These are phyloP conservation scores for Poeciliopsis presidionis DNA, from an alignment of 2,797 vertebrate genomes.

Conservation along the genomic window DNA sequence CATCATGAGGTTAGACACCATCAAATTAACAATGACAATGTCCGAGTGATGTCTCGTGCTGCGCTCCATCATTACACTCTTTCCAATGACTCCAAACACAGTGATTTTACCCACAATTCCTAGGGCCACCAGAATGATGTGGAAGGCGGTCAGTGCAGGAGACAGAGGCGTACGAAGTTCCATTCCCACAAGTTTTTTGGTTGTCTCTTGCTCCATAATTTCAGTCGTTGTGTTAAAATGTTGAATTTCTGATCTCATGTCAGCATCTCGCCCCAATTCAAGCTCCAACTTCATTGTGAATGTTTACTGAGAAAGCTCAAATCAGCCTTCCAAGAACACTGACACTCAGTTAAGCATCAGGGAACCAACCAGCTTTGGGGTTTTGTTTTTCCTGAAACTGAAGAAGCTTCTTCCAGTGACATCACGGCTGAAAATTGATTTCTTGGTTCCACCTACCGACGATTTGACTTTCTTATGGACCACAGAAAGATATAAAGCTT, in stretches of 20 bases:
- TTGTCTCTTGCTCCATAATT: background rate
- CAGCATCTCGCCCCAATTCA: background rate
- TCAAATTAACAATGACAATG: constrained; percentile 84
- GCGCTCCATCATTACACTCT: constrained; percentile 57
- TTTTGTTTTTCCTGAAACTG: background rate
- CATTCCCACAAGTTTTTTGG: constrained; percentile 50
- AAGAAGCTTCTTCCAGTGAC: constrained; percentile 19
- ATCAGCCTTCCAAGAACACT: constrained; percentile 16
- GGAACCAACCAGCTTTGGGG: background rate
- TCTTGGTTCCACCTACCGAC: constrained; percentile 3
- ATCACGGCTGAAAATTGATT: constrained; percentile 4
- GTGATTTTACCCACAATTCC: constrained; percentile 78
- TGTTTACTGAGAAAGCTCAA: background rate
- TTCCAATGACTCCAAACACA: constrained; percentile 77
- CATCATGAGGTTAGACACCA: constrained; percentile 82
- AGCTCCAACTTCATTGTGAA: constrained; percentile 13
- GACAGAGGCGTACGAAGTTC: constrained; percentile 50
- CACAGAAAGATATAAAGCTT: constrained; percentile 39
- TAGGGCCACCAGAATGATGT: constrained; percentile 76
- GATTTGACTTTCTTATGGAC: background rate
- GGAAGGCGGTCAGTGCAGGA: constrained; percentile 58
- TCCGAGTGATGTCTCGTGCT: constrained; percentile 73
- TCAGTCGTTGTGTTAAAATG: background rate
- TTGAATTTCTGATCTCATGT: constrained; percentile 10
- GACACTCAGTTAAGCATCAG: background rate